These are phyloP conservation scores for Coptotermes formosanus DNA, from an alignment of 1,140 invertebrate genomes.

Conservation along the genomic window DNA sequence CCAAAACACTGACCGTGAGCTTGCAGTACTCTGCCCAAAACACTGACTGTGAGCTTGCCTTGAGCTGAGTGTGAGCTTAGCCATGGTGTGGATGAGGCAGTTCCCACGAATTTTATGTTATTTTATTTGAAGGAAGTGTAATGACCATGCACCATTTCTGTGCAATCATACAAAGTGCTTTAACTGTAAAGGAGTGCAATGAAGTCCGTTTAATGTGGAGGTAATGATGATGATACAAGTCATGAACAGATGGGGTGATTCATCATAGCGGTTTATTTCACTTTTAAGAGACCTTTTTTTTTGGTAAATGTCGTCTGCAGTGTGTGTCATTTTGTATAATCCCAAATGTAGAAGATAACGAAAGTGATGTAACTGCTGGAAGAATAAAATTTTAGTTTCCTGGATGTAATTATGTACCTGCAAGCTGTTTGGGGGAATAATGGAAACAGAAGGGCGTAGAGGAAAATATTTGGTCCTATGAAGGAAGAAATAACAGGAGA, in stretches of 20 bases:
- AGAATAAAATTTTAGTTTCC: background rate
- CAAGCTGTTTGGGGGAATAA: too few species aligned
- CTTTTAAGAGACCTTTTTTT: background rate
- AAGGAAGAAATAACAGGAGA: too few species aligned
- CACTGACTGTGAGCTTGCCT: background rate
- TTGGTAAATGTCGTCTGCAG: background rate
- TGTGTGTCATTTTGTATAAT: background rate
- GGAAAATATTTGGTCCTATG: too few species aligned
- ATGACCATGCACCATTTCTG: background rate
- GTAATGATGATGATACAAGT: conserved; percentile 13
- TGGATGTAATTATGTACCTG: too few species aligned
- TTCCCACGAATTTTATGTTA: background rate
- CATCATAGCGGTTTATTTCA: background rate
- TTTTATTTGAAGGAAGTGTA: background rate
- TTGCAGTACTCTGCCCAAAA: too few species aligned
- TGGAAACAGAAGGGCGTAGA: too few species aligned
- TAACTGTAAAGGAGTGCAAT: conserved; percentile 17
- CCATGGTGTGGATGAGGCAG: background rate
- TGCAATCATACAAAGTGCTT: conserved; percentile 9
- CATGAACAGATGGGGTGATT: background rate
- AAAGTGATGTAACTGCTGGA: background rate
- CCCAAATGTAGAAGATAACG: background rate
- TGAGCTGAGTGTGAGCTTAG: background rate
- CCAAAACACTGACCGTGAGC: too few species aligned
- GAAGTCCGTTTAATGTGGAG: background rate